Evolutionary conservation across 2,888 invertebrate genomes (phyloP).

Genomic region (Epistrophe grossulariae): DNA sequence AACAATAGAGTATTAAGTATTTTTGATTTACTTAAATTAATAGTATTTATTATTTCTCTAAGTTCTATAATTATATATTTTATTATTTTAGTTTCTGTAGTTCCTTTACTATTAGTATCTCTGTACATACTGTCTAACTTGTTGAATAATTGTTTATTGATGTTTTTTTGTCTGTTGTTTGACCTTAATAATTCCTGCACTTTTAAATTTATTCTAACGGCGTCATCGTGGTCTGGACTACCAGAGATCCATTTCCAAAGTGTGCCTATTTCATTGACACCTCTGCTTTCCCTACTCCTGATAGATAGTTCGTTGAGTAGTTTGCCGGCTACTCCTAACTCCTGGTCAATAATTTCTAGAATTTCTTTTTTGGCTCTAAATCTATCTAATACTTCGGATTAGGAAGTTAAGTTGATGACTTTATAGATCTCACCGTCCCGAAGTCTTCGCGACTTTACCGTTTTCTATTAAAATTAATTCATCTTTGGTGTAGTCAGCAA

Average conservation of each 20-base stretch:
- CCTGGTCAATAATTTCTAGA: neutral
- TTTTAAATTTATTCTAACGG: too few relatives aligned
- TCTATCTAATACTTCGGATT: slow-evolving; percentile 7
- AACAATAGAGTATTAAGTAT: too few relatives aligned
- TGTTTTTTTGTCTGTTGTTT: too few relatives aligned
- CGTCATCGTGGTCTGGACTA: neutral
- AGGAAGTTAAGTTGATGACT: neutral
- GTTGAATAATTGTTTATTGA: too few relatives aligned
- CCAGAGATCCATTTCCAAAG: neutral
- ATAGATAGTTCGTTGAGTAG: neutral
- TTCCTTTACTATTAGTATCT: too few relatives aligned
- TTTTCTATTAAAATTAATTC: neutral
- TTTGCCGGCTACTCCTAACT: neutral
- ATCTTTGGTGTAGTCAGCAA: neutral
- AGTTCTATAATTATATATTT: too few relatives aligned
- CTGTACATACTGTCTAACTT: too few relatives aligned
- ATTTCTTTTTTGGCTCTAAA: neutral
- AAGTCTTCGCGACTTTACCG: neutral
- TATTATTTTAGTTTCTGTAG: too few relatives aligned
- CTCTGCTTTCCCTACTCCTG: neutral
- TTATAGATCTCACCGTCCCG: neutral
- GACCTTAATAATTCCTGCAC: too few relatives aligned
- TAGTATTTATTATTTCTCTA: too few relatives aligned
- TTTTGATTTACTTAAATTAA: too few relatives aligned
- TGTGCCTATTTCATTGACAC: neutral